Evolutionary conservation across 2,888 invertebrate genomes (phyloP).

Genomic region (Megastigmus dorsalis): DNA sequence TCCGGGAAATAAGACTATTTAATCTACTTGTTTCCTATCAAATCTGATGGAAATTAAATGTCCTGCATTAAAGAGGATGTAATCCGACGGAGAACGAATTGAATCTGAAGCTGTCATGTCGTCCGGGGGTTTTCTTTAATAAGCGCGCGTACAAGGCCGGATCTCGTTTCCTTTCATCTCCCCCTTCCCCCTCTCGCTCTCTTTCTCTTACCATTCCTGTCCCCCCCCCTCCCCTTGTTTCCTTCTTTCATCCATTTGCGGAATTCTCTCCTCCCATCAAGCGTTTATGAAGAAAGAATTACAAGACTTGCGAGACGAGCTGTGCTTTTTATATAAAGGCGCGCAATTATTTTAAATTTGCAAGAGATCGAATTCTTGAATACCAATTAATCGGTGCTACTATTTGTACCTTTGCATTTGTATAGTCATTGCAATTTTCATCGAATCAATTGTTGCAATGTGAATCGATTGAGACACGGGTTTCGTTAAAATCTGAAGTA

Average conservation of each 20-base stretch:
- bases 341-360: no score
- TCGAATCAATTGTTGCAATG: no score
- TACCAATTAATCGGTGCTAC: no score
- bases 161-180: neutral
- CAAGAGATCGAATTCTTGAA: no score
- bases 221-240: neutral
- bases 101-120: slow-evolving; percentile 27
- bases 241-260: slow-evolving; percentile 16
- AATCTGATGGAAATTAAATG: slow-evolving; percentile 64
- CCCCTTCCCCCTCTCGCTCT: neutral
- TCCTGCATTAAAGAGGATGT: slow-evolving; percentile 57
- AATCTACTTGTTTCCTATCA: slow-evolving; percentile 65
- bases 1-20: slow-evolving; percentile 62
- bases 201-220: neutral
- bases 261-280: slow-evolving; percentile 22
- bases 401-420: no score
- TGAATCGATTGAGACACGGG: no score
- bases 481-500: no score
- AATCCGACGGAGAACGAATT: slow-evolving; percentile 53
- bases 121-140: slow-evolving; percentile 36
- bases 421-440: no score
- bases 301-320: no score
- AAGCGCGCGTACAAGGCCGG: slow-evolving; percentile 13
- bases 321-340: no score
- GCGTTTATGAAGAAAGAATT: slow-evolving; percentile 35